Evolutionary conservation across 2,888 invertebrate genomes (phyloP).

Genomic region (Pollenia labialis): DNA sequence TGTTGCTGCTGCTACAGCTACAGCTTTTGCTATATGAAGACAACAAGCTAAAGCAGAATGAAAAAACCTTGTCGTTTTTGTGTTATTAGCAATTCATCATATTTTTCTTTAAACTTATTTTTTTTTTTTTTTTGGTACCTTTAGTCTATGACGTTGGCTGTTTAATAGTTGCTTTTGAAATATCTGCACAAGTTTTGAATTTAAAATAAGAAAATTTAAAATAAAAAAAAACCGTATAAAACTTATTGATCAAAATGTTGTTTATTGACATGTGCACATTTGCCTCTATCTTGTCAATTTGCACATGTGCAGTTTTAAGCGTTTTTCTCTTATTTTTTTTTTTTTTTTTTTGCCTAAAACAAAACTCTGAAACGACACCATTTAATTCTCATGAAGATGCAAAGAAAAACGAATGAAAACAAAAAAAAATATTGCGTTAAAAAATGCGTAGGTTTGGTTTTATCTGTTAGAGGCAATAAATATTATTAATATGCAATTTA

Average conservation of each 20-base stretch:
- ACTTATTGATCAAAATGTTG: constrained; percentile 71
- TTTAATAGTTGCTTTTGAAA: constrained; percentile 36
- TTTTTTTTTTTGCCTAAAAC: background rate
- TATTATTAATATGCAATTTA: constrained; percentile 73
- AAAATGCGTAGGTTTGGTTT: constrained; percentile 69
- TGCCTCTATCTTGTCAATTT: constrained; percentile 70
- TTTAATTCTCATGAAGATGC: constrained; percentile 70
- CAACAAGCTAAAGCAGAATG: constrained; percentile 33
- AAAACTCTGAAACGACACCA: constrained; percentile 43
- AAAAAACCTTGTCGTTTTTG: constrained; percentile 54
- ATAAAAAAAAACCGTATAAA: constrained; percentile 32
- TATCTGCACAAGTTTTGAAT: constrained; percentile 56
- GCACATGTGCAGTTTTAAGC: constrained; percentile 72
- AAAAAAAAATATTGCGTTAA: constrained; percentile 29
- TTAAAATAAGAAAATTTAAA: constrained; percentile 46
- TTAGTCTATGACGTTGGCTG: constrained; percentile 58
- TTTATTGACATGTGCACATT: constrained; percentile 71
- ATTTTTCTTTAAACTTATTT: constrained; percentile 23
- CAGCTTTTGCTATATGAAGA: constrained; percentile 39
- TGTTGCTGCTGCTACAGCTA: background rate
- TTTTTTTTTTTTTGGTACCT: constrained; percentile 28
- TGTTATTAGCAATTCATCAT: constrained; percentile 69
- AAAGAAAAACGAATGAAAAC: constrained; percentile 22
- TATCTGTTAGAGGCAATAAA: constrained; percentile 63
- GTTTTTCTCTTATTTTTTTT: constrained; percentile 21